A percentile compares a stretch with the other conserved stretches of the same genome.
Evolutionary conservation across 2,797 vertebrate species (phyloP).

Genomic region (Anguilla pacifica): DNA sequence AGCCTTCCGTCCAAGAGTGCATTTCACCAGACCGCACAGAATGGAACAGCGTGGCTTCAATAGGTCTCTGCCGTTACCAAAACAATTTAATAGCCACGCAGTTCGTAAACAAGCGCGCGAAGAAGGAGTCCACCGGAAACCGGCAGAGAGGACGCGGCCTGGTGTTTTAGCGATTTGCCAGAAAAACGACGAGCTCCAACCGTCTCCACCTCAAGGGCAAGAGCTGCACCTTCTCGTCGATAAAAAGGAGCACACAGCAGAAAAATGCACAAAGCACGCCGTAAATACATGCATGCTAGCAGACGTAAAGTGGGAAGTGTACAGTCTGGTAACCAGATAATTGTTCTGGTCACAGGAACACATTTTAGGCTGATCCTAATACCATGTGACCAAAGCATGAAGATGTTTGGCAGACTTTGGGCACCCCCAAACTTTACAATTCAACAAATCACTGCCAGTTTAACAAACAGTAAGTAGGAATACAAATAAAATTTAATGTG

Average conservation of each 20-base stretch:
- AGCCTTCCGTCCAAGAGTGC: neutral
- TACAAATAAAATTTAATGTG: neutral
- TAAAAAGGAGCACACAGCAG: neutral
- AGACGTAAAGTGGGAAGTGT: neutral
- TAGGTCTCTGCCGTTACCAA: neutral
- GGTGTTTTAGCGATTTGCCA: neutral
- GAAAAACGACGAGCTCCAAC: neutral
- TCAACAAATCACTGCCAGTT: too few relatives aligned
- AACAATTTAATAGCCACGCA: neutral
- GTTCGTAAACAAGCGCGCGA: neutral
- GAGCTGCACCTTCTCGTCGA: neutral
- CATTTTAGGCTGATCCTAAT: neutral
- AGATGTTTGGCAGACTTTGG: neutral
- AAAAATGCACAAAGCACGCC: neutral
- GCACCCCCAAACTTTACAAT: neutral
- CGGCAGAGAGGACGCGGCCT: neutral
- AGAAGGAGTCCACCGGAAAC: neutral
- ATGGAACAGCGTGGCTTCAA: neutral
- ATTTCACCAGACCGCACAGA: neutral
- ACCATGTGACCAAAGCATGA: neutral
- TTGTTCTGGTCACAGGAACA: neutral
- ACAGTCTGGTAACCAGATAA: neutral
- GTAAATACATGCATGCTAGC: neutral
- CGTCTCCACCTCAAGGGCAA: neutral
- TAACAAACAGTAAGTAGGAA: too few relatives aligned